These are phyloP conservation scores for Scrobipalpa atriplicella DNA, from an alignment of 2,888 invertebrate genomes.

Conservation along the genomic window DNA sequence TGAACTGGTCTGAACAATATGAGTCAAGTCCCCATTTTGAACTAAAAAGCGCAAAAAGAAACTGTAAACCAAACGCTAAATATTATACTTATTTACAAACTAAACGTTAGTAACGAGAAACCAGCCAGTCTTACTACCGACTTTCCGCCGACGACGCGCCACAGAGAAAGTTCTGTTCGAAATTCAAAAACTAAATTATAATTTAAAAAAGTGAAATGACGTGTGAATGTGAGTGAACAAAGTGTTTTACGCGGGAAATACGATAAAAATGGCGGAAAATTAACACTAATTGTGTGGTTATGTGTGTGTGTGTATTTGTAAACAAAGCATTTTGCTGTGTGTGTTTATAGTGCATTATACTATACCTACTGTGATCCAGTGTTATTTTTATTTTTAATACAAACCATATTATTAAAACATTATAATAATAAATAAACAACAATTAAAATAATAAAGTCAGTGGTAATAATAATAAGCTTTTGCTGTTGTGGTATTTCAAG, in stretches of 20 bases:
- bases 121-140: constrained; percentile 37
- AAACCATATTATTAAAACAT: too few relatives aligned
- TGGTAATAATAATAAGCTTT: too few relatives aligned
- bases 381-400: background rate
- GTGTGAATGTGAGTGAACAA: background rate
- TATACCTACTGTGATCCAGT: background rate
- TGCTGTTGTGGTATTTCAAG: too few relatives aligned
- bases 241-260: background rate
- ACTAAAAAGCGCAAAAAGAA: constrained; percentile 31
- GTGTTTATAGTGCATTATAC: background rate
- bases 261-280: background rate
- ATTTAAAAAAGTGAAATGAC: background rate
- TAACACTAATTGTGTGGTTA: background rate
- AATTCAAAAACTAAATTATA: background rate
- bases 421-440: too few relatives aligned
- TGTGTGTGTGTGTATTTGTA: background rate
- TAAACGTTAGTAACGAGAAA: constrained; percentile 40
- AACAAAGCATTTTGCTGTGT: background rate
- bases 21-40: constrained; percentile 36
- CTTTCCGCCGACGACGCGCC: constrained; percentile 35
- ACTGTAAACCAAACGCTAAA: constrained; percentile 31
- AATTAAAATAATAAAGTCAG: too few relatives aligned
- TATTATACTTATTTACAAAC: constrained; percentile 45
- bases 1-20: constrained; percentile 7
- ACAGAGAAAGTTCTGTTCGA: constrained; percentile 23